Conservation (phyloP, 1,140 invertebrate genomes). For the Lanistes nyassanus region DNA sequence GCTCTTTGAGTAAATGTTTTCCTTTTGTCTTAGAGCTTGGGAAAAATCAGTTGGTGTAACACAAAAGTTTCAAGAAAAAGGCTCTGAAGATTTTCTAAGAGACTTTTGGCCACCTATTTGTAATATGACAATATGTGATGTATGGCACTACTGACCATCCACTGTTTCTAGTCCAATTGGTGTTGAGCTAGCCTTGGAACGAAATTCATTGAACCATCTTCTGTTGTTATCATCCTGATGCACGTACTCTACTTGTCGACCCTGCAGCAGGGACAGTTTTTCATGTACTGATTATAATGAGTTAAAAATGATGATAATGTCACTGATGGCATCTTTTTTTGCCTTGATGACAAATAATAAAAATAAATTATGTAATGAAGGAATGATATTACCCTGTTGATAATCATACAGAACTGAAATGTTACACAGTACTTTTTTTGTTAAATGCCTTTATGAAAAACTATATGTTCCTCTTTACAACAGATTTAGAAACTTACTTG, state of each 20-base stretch:
- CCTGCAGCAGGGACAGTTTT: constrained; percentile 45
- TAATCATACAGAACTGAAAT: not conserved
- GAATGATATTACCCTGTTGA: not conserved
- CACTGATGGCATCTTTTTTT: not conserved
- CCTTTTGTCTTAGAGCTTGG: no score
- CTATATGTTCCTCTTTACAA: not conserved
- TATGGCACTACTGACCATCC: constrained; percentile 65
- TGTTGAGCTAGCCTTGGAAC: constrained; percentile 61
- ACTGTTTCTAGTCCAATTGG: constrained; percentile 64
- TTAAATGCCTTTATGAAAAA: not conserved
- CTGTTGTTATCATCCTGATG: constrained; percentile 66
- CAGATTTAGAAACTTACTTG: constrained; percentile 54
- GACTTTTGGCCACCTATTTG: no score
- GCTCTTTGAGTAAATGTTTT: no score
- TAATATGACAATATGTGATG: no score
- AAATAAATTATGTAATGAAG: not conserved
- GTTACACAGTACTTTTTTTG: not conserved
- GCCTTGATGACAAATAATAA: not conserved
- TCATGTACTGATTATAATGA: not conserved
- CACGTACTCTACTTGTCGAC: constrained; percentile 62
- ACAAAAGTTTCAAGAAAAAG: no score
- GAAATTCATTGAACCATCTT: constrained; percentile 67
- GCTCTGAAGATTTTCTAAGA: no score
- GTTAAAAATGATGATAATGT: not conserved
- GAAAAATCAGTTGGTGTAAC: no score